A percentile compares a stretch with the other conserved stretches of the same genome.
These are phyloP conservation scores for Antigone vipio DNA, from an alignment of 2,113 vertebrate genomes.

Conservation along the genomic window DNA sequence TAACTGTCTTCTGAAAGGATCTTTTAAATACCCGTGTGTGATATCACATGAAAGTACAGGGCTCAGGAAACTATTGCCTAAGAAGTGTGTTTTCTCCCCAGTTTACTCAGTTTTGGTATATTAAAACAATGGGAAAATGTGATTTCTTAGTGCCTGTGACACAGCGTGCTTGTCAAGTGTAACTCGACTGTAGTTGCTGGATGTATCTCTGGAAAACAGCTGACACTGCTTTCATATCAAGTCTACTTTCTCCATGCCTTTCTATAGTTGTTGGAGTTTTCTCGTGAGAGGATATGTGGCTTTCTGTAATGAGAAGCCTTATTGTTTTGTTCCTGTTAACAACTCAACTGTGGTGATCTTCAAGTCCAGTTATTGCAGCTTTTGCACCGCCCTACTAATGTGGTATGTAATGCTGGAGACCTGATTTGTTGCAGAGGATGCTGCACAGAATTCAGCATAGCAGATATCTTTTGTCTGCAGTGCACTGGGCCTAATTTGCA, in stretches of 20 bases:
- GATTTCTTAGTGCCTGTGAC: rapidly evolving
- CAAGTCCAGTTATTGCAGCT: neutral
- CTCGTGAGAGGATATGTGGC: neutral
- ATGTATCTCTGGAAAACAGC: neutral
- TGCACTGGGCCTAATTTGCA: rapidly evolving
- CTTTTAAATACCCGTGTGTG: neutral
- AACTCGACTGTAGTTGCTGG: neutral
- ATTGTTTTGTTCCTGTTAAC: neutral
- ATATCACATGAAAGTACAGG: neutral
- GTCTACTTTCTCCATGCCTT: neutral
- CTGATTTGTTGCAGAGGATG: neutral
- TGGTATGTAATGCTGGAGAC: neutral
- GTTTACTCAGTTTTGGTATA: neutral
- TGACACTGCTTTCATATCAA: neutral
- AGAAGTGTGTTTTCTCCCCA: neutral
- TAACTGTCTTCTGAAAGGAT: neutral
- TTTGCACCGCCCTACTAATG: neutral
- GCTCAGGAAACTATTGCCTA: neutral
- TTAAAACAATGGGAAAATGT: neutral
- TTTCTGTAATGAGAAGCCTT: neutral
- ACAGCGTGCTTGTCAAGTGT: neutral
- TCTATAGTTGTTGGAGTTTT: neutral
- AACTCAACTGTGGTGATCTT: neutral
- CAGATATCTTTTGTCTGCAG: neutral
- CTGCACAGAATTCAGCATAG: neutral